Percentiles rank a stretch among this genome's conserved stretches.
phyloP scores from a whole-genome alignment of 1,140 invertebrate species.

The Planococcus citri region DNA sequence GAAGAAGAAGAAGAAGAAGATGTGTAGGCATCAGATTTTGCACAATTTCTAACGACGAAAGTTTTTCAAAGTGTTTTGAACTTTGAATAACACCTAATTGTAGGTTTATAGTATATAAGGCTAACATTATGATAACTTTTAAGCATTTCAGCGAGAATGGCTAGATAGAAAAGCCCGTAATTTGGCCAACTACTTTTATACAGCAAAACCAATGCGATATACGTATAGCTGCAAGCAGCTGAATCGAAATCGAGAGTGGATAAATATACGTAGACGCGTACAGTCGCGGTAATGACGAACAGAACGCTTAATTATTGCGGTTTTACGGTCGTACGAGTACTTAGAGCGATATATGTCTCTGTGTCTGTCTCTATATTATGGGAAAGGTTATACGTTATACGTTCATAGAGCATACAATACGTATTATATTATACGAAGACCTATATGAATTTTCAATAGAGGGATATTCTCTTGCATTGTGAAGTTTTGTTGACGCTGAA shows the following conservation, averaged over 20 bases:
- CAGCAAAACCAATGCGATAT: background rate
- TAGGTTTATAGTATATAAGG: background rate
- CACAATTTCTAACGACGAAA: background rate
- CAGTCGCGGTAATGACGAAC: too few relatives aligned
- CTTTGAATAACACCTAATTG: conserved; percentile 3
- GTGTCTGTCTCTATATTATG: too few relatives aligned
- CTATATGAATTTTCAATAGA: background rate
- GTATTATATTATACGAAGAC: too few relatives aligned
- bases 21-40: too few relatives aligned
- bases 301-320: background rate
- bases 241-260: too few relatives aligned
- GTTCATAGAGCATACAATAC: too few relatives aligned
- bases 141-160: conserved; percentile 1
- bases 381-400: too few relatives aligned
- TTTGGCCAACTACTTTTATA: background rate
- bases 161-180: background rate
- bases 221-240: too few relatives aligned
- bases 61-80: background rate
- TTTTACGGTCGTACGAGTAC: background rate
- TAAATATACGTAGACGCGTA: background rate
- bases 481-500: background rate
- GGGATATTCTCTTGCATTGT: background rate
- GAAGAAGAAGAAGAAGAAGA: too few relatives aligned
- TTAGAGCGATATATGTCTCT: too few relatives aligned
- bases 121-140: background rate